These are phyloP conservation scores for Ormyrus thymus DNA, from an alignment of 2,888 invertebrate species.

Conservation along the genomic window DNA sequence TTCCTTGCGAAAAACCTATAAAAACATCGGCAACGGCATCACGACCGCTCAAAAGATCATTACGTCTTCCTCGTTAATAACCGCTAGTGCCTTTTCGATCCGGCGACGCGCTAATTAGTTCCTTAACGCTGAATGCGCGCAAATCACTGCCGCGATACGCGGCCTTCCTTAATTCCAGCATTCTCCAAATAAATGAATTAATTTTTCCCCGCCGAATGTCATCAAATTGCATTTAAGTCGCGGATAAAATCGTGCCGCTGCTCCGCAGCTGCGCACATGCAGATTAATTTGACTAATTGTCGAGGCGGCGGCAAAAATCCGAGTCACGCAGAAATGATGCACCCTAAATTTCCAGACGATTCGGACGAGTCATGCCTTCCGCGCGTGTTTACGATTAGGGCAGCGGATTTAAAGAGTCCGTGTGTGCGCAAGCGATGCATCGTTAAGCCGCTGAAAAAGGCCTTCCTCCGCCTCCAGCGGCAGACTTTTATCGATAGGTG, in stretches of 20 bases:
- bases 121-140: constrained; percentile 47
- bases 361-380: constrained; percentile 62
- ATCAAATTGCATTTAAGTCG: not conserved
- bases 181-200: not conserved
- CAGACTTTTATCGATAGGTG: constrained; percentile 20
- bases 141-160: not conserved
- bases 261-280: too few relatives aligned
- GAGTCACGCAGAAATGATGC: constrained; percentile 28
- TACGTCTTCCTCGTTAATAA: constrained; percentile 66
- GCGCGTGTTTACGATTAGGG: constrained; percentile 66
- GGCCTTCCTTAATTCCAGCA: not conserved
- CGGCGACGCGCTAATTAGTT: constrained; percentile 65
- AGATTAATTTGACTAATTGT: too few relatives aligned
- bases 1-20: constrained; percentile 61
- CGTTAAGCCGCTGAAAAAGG: constrained; percentile 41
- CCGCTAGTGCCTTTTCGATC: constrained; percentile 65
- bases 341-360: constrained; percentile 37
- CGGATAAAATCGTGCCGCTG: not conserved
- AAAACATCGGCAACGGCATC: constrained; percentile 62
- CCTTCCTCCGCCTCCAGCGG: constrained; percentile 1
- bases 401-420: constrained; percentile 62
- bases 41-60: constrained; percentile 60
- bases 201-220: too few relatives aligned
- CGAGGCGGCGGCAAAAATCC: not conserved
- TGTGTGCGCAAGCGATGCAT: constrained; percentile 56